A percentile compares a stretch with the other conserved stretches of the same genome.
Evolutionary conservation across 1,140 invertebrate genomes (phyloP).

Genomic region (Anastrepha ludens): DNA sequence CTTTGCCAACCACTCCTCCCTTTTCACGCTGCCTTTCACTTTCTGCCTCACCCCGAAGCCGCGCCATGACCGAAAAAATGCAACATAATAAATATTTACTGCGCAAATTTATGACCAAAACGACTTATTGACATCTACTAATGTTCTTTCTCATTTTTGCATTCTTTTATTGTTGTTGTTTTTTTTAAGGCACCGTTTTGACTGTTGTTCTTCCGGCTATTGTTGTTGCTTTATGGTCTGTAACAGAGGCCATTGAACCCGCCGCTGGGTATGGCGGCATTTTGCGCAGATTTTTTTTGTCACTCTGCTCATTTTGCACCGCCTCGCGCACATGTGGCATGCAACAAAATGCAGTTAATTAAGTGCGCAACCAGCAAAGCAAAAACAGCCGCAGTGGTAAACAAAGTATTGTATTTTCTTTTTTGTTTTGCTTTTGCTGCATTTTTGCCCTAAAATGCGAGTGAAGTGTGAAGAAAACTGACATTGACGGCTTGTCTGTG

Average conservation of each 20-base stretch:
- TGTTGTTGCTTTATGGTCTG: neutral
- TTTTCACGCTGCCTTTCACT: neutral
- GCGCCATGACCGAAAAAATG: neutral
- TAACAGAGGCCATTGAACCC: conserved; percentile 12
- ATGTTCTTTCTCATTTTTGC: neutral
- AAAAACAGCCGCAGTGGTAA: neutral
- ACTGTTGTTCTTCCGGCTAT: neutral
- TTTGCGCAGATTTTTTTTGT: neutral
- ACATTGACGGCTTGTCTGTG: neutral
- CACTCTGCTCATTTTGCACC: neutral
- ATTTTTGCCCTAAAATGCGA: conserved; percentile 23
- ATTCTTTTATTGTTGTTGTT: neutral
- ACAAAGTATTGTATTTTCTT: neutral
- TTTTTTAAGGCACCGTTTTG: neutral
- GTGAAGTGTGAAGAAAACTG: neutral
- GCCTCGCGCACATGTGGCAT: neutral
- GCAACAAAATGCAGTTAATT: conserved; percentile 50
- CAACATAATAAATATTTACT: neutral
- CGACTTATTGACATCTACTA: conserved; percentile 42
- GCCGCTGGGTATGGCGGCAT: neutral
- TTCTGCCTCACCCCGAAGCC: neutral
- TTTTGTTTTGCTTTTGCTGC: neutral
- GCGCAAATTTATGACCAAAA: conserved; percentile 26
- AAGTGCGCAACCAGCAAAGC: conserved; percentile 36
- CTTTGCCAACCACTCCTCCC: neutral